Base-by-base conservation (phyloP, 2,797 vertebrate species). In the Silurus aristotelis region DNA sequence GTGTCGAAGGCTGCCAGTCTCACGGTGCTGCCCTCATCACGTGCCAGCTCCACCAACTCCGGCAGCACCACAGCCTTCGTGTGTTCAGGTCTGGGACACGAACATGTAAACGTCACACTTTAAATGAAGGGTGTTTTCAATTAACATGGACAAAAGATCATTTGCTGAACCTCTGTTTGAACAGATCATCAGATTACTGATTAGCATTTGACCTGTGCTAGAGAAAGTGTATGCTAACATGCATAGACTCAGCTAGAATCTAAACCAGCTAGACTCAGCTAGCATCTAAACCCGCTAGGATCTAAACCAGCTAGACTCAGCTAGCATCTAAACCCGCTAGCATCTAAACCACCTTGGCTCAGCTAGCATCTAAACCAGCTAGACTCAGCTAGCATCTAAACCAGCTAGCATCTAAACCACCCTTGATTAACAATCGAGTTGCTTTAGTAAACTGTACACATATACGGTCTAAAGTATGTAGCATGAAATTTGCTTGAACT, bases 1-100 rank as follows among this genome's bases (percentile, higher is more conserved):
- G 97, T 97, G 91, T 99, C 97, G 79, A 99, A 98, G 72, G 97
- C 97, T 75, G 97, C 96, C 48, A 98, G 95, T 9, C 97, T 96
- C 22, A 99, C 97, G 0, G 93, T 95, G 92, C 95, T 95, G 86
- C 96, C 94, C 91, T 97, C 97, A 7, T 99, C 97, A 85, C 95
- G 93, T 3, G 97, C 94, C 48, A 98, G 94, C 77, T 97, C 97
- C 87, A 97, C 93, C 73, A 99, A 92, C 72, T 98, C 97, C 58
- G 97, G 97, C 80, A 98, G 95, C 85, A 99, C 94, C 90, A 96
- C 93, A 0, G 91, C 93, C 92, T 97, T 97, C 80, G 95, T 97
- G 85, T 97, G 93, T 31, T 99, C 97, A 92, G 95, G 90, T 94
- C 97, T 88, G 46, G 19, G 8, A 19, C 72, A 68, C 2, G 78